Conservation (phyloP, 2,888 invertebrate genomes). For the Yponomeuta sedellus region DNA sequence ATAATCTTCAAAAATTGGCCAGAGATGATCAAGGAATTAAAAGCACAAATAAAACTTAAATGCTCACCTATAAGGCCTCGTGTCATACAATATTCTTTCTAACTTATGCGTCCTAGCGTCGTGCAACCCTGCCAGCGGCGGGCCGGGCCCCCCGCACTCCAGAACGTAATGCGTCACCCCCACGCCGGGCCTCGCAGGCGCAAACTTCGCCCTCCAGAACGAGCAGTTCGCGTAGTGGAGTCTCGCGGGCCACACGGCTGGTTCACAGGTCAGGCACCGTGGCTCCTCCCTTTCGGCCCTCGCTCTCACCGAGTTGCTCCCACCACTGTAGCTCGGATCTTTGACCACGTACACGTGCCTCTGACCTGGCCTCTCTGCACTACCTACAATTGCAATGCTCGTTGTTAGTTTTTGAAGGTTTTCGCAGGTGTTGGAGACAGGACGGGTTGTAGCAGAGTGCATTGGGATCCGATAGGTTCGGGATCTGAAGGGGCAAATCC, state of each 20-base stretch:
- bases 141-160: conserved; percentile 93
- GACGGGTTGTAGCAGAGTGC: neutral
- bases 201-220: conserved; percentile 87
- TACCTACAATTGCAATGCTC: conserved; percentile 68
- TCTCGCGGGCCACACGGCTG: conserved; percentile 86
- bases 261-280: conserved; percentile 91
- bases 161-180: conserved; percentile 83
- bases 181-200: conserved; percentile 63
- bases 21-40: too few relatives aligned
- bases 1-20: too few relatives aligned
- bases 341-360: conserved; percentile 91
- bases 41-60: neutral
- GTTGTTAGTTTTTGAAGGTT: neutral
- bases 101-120: conserved; percentile 85
- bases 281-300: conserved; percentile 81
- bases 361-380: conserved; percentile 90
- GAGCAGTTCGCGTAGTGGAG: conserved; percentile 91
- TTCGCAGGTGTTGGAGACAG: neutral
- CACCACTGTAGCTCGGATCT: conserved; percentile 82
- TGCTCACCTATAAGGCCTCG: conserved; percentile 78
- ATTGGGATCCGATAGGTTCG: conserved; percentile 1
- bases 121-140: conserved; percentile 89
- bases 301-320: conserved; percentile 65
- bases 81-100: conserved; percentile 86
- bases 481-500: conserved; percentile 7